Base-by-base conservation (phyloP, 2,797 vertebrate species). In the Alfaro cultratus region DNA sequence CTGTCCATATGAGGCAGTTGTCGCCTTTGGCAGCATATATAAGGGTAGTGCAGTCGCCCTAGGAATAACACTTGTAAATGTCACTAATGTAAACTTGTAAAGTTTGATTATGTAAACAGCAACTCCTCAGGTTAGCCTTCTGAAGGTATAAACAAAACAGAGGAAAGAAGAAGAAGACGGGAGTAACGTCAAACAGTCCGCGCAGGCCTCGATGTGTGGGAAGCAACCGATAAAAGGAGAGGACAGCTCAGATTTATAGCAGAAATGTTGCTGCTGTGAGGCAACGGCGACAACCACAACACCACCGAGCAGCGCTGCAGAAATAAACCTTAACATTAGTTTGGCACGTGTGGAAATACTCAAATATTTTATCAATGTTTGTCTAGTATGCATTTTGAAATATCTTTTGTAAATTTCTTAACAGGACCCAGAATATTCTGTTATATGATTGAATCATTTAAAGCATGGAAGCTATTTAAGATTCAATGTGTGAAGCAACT, bases 21-120 rank as follows among this genome's bases (percentile, higher is more conserved):
- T 67, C 7, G 18, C 34, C 18, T 21, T 67, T 67, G 34, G 62
- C 62, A 21, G 11, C 16, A 39, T 23, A 39, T 67, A 21, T 23
- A 5, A 67, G 16, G 8, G 34, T 11, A 64, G 18, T 1, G 31
- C 62, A 67, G 62, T 23, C 18, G 8, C 34, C 34, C 9, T 4
- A 1, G 18, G 34, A 39, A 67, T 9, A 39, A 39, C 16, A 23
- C 34, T 39, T 39, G 62, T 39, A 67, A 67, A 67, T 67, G 34
- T 39, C 62, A 67, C 7, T 67, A 67, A 67, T 39, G 16, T 67
- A 67, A 67, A 67, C 62, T 36, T 67, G 34, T 39, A 67, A 67
- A 67, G 62, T 36, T 23, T 39, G 62, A 39, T 39, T 67, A 39
- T 67, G 62, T 39, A 67, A 67, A 67, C 34, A 23, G 62, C 8